Base-by-base conservation (phyloP, 2,113 vertebrate genomes). In the Oxyruncus cristatus region DNA sequence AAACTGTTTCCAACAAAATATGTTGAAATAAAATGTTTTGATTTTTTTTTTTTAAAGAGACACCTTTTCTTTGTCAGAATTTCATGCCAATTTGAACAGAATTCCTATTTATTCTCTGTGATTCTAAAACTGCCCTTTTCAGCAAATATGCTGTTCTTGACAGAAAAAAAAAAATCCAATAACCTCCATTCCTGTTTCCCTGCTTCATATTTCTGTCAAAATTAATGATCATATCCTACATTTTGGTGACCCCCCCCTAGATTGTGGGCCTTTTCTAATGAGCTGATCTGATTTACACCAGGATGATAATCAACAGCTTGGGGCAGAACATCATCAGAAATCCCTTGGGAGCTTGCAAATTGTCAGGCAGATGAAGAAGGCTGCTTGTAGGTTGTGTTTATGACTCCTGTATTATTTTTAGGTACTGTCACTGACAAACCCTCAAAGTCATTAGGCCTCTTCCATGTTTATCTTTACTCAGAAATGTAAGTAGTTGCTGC, bases 131-230 rank as follows among this genome's bases (percentile, higher is more conserved):
- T 47, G 8, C 7, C 24, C 39, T 90, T 93, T 94, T 49, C 41
- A 90, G 18, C 7, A 86, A 49, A 88, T 62, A 58, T 4, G 3
- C 2, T 70, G 16, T 70, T 76, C 20, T 41, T 76, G 32, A 87
- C 9, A 66, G 79, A 93, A 68, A 81, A 83, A 93, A 68, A 81
- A 24, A 42, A 79, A 8, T 32, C n/a, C 62, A 61, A 2, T 5
- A 46, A 15, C 5, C 2, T 50, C 2, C 24, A 32, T 14, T 83
- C 21, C 49, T 88, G 16, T 58, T 92, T 11, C 27, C 6, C 41
- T 85, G 12, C n/a, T 73, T 79, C 75, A 70, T 44, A 83, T 86
- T 96, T 93, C 85, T 93, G 71, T 85, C 83, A 87, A 91, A 92
- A 77, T 83, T 80, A 90, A 95, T 92, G 66, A 61, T 58, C 8